phyloP scores from a whole-genome alignment of 2,888 invertebrate species.

The Kryphioiulus occultus region DNA sequence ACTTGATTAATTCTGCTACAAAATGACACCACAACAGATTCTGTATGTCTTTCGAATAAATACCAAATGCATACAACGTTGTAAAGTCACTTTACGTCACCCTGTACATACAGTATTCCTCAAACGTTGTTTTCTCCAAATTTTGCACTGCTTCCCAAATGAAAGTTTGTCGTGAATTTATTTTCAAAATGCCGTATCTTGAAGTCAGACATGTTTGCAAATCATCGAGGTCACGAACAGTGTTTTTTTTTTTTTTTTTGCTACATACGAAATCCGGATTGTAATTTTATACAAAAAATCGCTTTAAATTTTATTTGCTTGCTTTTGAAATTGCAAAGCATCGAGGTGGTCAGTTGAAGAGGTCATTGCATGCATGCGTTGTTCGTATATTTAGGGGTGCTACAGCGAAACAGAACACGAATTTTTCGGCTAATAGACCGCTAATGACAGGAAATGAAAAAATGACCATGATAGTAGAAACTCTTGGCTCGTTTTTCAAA shows the following conservation, averaged over 20 bases:
- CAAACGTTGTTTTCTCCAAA: too few species aligned
- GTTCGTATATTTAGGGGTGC: not conserved
- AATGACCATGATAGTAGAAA: not conserved
- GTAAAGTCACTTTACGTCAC: too few species aligned
- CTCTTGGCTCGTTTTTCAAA: not conserved
- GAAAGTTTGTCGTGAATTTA: not conserved
- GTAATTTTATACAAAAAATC: slow-evolving; percentile 35
- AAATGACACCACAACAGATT: too few species aligned
- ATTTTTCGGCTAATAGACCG: not conserved
- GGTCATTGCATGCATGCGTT: slow-evolving; percentile 16
- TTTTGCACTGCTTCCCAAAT: not conserved
- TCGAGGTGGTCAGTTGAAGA: slow-evolving; percentile 18
- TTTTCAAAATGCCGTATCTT: too few species aligned
- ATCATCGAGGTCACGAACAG: not conserved
- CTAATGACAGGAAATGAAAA: slow-evolving; percentile 39
- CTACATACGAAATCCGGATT: not conserved
- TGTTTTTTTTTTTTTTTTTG: not conserved
- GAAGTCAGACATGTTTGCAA: too few species aligned
- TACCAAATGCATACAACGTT: too few species aligned
- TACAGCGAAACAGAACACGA: not conserved
- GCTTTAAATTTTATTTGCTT: not conserved
- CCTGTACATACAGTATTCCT: too few species aligned
- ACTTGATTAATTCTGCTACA: too few species aligned
- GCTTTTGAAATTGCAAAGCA: not conserved
- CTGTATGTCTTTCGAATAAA: too few species aligned